Evolutionary conservation across 2,888 invertebrate species (phyloP).

Genomic region (Cryptus viduatorius): DNA sequence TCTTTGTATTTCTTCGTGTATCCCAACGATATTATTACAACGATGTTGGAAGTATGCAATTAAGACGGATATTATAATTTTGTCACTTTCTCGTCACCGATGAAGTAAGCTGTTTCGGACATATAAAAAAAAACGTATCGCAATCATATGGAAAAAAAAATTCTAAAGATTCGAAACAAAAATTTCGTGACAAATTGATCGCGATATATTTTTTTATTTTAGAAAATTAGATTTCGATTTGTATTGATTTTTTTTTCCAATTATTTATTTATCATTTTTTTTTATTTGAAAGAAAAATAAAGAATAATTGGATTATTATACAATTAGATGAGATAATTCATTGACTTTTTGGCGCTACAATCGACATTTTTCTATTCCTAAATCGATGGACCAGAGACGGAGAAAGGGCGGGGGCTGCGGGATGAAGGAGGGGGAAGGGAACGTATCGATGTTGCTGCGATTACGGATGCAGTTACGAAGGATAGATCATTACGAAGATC

Average conservation of each 20-base stretch:
- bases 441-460: constrained; percentile 16
- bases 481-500: constrained; percentile 17
- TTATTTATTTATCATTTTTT: too few species aligned
- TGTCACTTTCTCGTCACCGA: neutral
- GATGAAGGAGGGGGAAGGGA: too few species aligned
- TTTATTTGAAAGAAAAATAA: too few species aligned
- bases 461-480: constrained; percentile 29
- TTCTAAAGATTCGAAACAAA: neutral
- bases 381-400: too few species aligned
- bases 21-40: neutral
- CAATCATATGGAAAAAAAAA: neutral
- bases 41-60: neutral
- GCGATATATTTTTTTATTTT: too few species aligned
- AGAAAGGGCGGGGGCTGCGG: too few species aligned
- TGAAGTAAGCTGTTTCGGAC: neutral
- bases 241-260: too few species aligned
- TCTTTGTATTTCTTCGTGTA: constrained; percentile 20
- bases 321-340: too few species aligned
- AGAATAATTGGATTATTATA: too few species aligned
- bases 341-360: too few species aligned
- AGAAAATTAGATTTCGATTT: too few species aligned
- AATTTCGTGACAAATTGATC: neutral
- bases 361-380: too few species aligned
- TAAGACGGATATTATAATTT: neutral
- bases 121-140: neutral